Evolutionary conservation across 2,888 invertebrate genomes (phyloP).

Genomic region (Colletes collaris): DNA sequence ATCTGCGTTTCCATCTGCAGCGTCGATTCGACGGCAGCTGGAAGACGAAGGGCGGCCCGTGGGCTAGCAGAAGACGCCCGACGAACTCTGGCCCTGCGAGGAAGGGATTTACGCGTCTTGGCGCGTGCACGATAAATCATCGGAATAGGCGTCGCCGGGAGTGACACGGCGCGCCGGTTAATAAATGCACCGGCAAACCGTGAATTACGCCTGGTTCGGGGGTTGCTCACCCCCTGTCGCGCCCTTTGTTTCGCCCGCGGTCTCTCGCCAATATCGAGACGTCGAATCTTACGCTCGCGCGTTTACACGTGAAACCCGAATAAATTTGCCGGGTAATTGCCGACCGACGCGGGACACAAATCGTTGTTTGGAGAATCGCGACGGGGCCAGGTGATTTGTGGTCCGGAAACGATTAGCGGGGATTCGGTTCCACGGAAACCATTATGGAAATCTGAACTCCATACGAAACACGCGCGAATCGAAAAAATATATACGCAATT

Average conservation of each 20-base stretch:
- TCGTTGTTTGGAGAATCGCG: conserved; percentile 12
- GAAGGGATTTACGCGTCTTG: conserved; percentile 47
- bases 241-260: conserved; percentile 57
- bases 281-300: conserved; percentile 25
- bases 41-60: conserved; percentile 68
- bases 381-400: conserved; percentile 11
- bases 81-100: conserved; percentile 60
- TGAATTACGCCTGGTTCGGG: conserved; percentile 66
- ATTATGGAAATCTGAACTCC: conserved; percentile 35
- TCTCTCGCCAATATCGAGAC: conserved; percentile 19
- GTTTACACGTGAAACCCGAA: conserved; percentile 43
- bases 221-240: conserved; percentile 52
- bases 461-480: background rate
- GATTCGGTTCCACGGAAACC: conserved; percentile 9
- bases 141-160: conserved; percentile 76
- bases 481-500: background rate
- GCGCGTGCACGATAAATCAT: conserved; percentile 74
- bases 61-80: conserved; percentile 61
- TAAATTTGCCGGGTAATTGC: conserved; percentile 42
- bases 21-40: conserved; percentile 70
- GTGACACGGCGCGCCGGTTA: conserved; percentile 78
- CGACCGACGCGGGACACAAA: background rate
- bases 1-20: conserved; percentile 77
- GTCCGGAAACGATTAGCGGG: conserved; percentile 23
- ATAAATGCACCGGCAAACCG: conserved; percentile 75